phyloP scores from a whole-genome alignment of 2,797 vertebrate species.

The Brachyalestes nurse region DNA sequence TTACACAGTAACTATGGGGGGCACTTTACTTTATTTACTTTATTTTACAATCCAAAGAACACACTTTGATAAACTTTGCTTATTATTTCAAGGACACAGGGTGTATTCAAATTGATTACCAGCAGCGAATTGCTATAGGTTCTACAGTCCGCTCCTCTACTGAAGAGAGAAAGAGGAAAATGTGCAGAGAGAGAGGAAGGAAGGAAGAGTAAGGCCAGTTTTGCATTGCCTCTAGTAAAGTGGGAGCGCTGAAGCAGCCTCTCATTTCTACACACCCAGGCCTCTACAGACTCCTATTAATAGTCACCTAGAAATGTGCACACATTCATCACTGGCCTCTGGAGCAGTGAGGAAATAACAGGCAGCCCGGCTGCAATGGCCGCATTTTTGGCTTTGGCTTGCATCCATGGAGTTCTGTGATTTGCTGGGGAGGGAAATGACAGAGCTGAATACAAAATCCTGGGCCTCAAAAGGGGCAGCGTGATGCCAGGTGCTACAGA shows the following conservation, averaged over 20 bases:
- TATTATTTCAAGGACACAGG: too few species aligned
- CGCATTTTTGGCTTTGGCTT: constrained; percentile 2
- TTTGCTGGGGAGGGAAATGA: neutral
- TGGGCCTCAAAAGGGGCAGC: neutral
- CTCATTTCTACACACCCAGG: constrained; percentile 60
- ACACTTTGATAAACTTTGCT: too few species aligned
- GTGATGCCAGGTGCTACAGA: neutral
- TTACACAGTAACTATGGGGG: neutral
- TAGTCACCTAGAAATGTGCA: constrained; percentile 68
- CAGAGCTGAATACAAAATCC: neutral
- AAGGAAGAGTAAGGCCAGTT: neutral
- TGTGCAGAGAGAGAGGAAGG: constrained; percentile 26
- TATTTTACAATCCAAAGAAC: too few species aligned
- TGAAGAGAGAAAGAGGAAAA: neutral
- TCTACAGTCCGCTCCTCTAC: too few species aligned
- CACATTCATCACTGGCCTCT: constrained; percentile 46
- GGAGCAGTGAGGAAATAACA: constrained; percentile 9
- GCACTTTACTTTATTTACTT: too few species aligned
- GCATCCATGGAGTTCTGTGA: neutral
- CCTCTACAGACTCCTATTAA: constrained; percentile 68
- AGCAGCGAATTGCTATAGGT: too few species aligned
- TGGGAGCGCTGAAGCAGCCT: constrained; percentile 42
- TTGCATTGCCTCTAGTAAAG: constrained; percentile 9
- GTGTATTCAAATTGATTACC: too few species aligned
- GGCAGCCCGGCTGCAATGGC: neutral